Base-by-base conservation (phyloP, 2,888 invertebrate genomes). In the Ashinkailepas kermadecensis region DNA sequence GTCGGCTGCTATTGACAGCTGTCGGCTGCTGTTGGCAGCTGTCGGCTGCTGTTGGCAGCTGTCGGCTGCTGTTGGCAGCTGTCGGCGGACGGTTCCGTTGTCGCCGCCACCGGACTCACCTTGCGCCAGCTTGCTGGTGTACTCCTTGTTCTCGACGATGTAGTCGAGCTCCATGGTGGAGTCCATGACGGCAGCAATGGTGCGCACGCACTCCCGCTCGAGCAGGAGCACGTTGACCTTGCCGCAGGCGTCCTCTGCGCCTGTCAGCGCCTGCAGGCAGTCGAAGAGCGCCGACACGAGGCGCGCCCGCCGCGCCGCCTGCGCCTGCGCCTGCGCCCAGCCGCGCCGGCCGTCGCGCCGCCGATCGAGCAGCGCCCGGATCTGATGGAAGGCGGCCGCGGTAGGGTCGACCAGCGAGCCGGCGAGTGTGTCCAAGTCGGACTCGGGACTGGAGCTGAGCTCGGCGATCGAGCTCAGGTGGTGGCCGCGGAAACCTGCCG, bases 101-200 rank as follows among this genome's bases (percentile, higher is more conserved):
- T 54, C 54, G 2, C 56, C 7, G 10, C 39, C 15, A 15, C 18
- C 39, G n/a, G 23, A 80, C 87, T 87, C 87, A 91, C 91, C 91
- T 87, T 95, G 93, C 81, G 96, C 95, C 86, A 97, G 91, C 89
- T 96, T 96, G 86, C 92, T 91, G 86, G 94, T 93, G 89, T 96
- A 96, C 88, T 96, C 96, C 85, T 94, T 94, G 89, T 96, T 95
- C 89, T 96, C 95, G 85, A 96, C 95, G 88, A 97, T 95, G 89
- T 95, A 95, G 90, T 96, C 95, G 88, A 97, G 91, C 86, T 96
- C 96, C 88, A 95, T 93, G 86, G 95, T 92, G 87, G 95, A 94
- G 90, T 96, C 96, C 95, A 96, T 94, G 84, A 84, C 85, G 80
- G 82, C 78, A n/a, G 78, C 21, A 13, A 82, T 39, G 56, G 74